Base-by-base conservation (phyloP, 2,888 invertebrate genomes). In the Coenonympha glycerion region DNA sequence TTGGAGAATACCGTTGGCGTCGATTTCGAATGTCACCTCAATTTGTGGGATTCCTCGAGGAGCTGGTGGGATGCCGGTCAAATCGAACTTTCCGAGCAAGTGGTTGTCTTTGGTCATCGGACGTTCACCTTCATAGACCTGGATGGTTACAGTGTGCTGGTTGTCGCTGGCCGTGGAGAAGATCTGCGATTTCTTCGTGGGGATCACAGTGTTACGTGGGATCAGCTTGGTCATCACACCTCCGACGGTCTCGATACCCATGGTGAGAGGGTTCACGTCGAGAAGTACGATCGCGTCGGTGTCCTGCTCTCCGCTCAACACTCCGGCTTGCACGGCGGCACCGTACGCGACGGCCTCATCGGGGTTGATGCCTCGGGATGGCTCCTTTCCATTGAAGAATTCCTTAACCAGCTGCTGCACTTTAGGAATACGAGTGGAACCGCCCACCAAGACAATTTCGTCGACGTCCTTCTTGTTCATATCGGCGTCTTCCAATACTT, bases 21-120 rank as follows among this genome's bases (percentile, higher is more conserved):
- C 96, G 65, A 97, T 96, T 82, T 97, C 96, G 69, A 97, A 97
- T 0, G 96, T 96, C 5, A 97, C 97, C 79, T 97, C 97, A 69
- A 97, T 97, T 76, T 97, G 96, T 34, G 96, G 97, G 54, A 96
- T 95, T 56, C 97, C 97, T 69, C 96, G 89, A 0, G 96, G 96
- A 44, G 96, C 96, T 34, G 98, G 97, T 53, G 98, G 98, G 67
- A 98, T 98, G 56, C 97, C 98, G 52, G 97, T 98, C 55, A 99
- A 87, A 74, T 99, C 99, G 85, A 99, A 99, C 85, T 98, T 99
- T 58, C 99, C 99, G 55, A 99, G 90, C 60, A 97, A 89, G 85
- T 99, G 99, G 87, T 99, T 99, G 87, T 99, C 99, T 87, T 99
- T 99, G 61, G 99, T 99, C 99, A 99, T 98, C 19, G 99, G 98